Evolutionary conservation across 2,797 vertebrate genomes (phyloP).

Genomic region (Remorina albescens): DNA sequence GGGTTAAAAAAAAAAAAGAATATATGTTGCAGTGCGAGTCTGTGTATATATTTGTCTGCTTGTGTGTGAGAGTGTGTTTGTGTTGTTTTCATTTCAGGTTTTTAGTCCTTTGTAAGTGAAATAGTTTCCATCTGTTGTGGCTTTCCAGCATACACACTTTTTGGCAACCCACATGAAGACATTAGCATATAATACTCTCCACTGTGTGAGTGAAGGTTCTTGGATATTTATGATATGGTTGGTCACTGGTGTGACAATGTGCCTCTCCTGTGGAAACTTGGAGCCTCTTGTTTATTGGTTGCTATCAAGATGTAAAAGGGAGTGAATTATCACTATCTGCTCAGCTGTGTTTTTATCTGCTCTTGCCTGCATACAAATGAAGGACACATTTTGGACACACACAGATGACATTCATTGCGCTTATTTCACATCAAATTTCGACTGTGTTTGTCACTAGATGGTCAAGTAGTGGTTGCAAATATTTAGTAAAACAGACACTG

Average conservation of each 20-base stretch:
- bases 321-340: constrained; percentile 26
- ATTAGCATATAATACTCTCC: constrained; percentile 37
- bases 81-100: constrained; percentile 27
- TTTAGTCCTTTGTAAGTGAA: constrained; percentile 31
- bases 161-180: constrained; percentile 28
- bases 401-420: not conserved
- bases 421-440: constrained; percentile 25
- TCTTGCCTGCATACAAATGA: constrained; percentile 9
- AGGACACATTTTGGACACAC: too few relatives aligned
- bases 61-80: constrained; percentile 27
- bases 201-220: constrained; percentile 13
- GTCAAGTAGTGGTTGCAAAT: constrained; percentile 40
- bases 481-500: constrained; percentile 12
- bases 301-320: constrained; percentile 27
- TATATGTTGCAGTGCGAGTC: not conserved
- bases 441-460: not conserved
- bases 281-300: constrained; percentile 40
- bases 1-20: constrained; percentile 10
- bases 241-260: constrained; percentile 22
- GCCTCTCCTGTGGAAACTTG: constrained; percentile 34
- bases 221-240: constrained; percentile 32
- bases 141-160: constrained; percentile 49
- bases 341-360: constrained; percentile 39
- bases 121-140: constrained; percentile 51
- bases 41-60: constrained; percentile 12